phyloP scores from a whole-genome alignment of 2,113 vertebrate species.

The Sinocyclocheilus grahami region DNA sequence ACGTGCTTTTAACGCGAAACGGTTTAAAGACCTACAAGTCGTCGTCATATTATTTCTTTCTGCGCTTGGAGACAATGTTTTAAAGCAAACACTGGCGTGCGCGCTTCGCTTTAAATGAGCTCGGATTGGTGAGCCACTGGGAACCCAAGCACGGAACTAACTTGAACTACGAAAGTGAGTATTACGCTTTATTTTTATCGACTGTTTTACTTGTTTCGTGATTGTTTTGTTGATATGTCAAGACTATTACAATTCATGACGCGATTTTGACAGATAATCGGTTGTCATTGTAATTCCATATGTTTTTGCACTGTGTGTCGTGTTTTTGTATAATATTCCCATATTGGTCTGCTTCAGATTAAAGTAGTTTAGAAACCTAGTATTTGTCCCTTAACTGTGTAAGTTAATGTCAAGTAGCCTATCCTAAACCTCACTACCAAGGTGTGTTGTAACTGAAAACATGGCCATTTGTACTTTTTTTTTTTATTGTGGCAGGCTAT shows the following conservation, averaged over 20 bases:
- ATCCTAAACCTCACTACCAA: not conserved
- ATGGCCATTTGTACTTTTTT: not conserved
- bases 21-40: not conserved
- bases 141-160: constrained; percentile 1
- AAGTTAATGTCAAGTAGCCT: not conserved
- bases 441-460: not conserved
- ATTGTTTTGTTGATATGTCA: not conserved
- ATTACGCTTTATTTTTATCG: not conserved
- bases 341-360: not conserved
- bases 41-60: not conserved
- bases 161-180: constrained; percentile 27
- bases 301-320: not conserved
- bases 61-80: constrained; percentile 1
- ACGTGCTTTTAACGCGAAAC: not conserved
- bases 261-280: not conserved
- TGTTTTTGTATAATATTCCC: not conserved
- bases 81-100: not conserved
- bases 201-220: not conserved
- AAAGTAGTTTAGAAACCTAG: not conserved
- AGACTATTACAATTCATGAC: not conserved
- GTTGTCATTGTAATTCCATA: not conserved
- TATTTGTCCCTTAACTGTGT: not conserved
- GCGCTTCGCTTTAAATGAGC: constrained; percentile 32
- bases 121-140: not conserved
- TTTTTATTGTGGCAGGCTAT: not conserved